Base-by-base conservation (phyloP, 2,797 vertebrate genomes). In the Borostomias antarcticus region DNA sequence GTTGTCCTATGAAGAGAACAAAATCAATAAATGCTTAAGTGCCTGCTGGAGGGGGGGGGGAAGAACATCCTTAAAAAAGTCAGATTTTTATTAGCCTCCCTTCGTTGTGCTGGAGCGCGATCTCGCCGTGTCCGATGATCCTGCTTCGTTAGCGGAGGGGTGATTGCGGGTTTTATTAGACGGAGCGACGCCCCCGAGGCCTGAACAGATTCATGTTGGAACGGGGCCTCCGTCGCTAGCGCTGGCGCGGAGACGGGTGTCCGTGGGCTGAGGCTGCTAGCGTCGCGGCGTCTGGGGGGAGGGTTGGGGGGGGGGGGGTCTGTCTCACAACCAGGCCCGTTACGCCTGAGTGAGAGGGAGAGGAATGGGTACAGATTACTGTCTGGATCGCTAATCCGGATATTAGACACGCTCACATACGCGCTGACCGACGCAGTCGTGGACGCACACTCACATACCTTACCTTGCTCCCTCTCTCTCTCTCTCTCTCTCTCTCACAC, bases 141-240 rank as follows among this genome's bases (percentile, higher is more conserved):
- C 33, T 51, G 59, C 32, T 63, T 81, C 19, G 7, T 77, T 74
- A 69, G 51, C 25, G n/a, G 1, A 48, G 33, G 8, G 68, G 37
- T 69, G 64, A 76, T 62, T 72, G 68, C 73, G 64, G 64, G 52
- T 37, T 68, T 58, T 59, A 56, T 7, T 59, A 25, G 35, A 68
- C 72, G 74, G 66, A 77, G 43, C 51, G 56, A 28, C n/a, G n/a
- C n/a, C n/a, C n/a, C n/a, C n/a, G n/a, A n/a, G n/a, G 30, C 57
- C 59, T 9, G 19, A 30, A 13, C 62, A 62, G 40, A 45, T 53
- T 37, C 19, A 58, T 43, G 57, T 29, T 17, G 2, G 10, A 21
- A 23, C n/a, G 30, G 56, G 33, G n/a, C 57, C 4, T 53, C 8
- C n/a, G 35, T 35, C 4, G 19, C 54, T 33, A n/a, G 15, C 28